phyloP scores from a whole-genome alignment of 2,113 vertebrate species.

The Porphyrio hochstetteri region DNA sequence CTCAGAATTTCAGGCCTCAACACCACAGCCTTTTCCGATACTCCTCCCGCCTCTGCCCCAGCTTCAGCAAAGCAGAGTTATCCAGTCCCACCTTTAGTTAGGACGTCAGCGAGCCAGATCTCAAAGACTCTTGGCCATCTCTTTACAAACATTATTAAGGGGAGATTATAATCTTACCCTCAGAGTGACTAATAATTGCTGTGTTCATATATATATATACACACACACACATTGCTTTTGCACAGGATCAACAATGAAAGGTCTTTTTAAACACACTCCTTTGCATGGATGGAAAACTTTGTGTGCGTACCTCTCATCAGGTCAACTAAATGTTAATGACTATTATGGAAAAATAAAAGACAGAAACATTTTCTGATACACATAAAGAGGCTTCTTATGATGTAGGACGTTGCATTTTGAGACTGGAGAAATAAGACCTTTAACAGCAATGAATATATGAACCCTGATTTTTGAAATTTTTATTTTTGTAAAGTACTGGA shows the following conservation, averaged over 20 bases:
- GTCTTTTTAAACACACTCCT: slow-evolving; percentile 14
- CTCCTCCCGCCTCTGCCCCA: background rate
- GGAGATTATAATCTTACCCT: background rate
- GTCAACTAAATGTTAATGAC: slow-evolving; percentile 38
- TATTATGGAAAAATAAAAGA: slow-evolving; percentile 29
- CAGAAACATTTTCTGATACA: slow-evolving; percentile 29
- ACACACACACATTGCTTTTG: background rate
- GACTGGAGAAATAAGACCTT: background rate
- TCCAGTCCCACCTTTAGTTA: background rate
- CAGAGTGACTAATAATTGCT: slow-evolving; percentile 24
- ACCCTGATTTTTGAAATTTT: background rate
- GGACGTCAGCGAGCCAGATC: background rate
- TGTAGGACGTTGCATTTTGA: background rate
- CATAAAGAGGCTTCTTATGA: slow-evolving; percentile 20
- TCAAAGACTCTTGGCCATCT: background rate
- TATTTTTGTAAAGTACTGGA: slow-evolving; percentile 20
- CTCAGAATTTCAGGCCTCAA: background rate
- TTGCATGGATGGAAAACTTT: background rate
- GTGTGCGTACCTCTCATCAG: background rate
- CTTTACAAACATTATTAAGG: background rate
- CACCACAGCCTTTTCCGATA: background rate
- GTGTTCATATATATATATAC: background rate
- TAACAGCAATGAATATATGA: slow-evolving; percentile 26
- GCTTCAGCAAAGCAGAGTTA: background rate
- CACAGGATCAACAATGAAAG: slow-evolving; percentile 43